Percentiles rank a stretch among this genome's conserved stretches.
Conservation (phyloP, 1,140 invertebrate genomes). For the Drosophila elegans region DNA sequence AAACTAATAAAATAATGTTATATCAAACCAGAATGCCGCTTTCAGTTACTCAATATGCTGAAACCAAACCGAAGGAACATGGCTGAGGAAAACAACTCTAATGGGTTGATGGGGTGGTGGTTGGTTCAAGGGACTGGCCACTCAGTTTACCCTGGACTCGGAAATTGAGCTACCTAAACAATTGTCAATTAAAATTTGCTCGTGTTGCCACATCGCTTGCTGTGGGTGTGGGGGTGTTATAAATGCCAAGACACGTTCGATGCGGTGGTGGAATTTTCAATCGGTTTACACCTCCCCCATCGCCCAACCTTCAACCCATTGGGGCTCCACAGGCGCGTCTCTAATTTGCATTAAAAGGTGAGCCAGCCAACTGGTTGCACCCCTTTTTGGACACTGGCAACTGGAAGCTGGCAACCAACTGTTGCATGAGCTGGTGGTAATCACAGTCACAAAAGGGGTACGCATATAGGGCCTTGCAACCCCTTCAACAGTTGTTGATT, state of each 20-base stretch:
- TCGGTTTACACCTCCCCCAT: slow-evolving; percentile 13
- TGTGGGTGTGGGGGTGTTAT: slow-evolving; percentile 14
- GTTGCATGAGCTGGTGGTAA: slow-evolving; percentile 37
- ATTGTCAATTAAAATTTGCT: slow-evolving; percentile 68
- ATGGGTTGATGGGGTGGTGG: background rate
- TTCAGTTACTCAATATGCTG: slow-evolving; percentile 1
- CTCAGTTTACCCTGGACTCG: slow-evolving; percentile 3
- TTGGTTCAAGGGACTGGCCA: slow-evolving; percentile 14
- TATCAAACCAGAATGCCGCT: slow-evolving; percentile 1
- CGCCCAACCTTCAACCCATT: background rate
- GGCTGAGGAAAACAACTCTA: slow-evolving; percentile 14
- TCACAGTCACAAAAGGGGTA: background rate
- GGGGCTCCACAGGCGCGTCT: slow-evolving; percentile 17
- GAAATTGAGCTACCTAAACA: slow-evolving; percentile 56
- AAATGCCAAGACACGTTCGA: slow-evolving; percentile 51
- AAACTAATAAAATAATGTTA: slow-evolving; percentile 44
- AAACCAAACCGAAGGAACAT: slow-evolving; percentile 42
- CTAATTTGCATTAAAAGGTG: slow-evolving; percentile 74
- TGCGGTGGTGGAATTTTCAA: slow-evolving; percentile 41
- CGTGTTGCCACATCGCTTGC: background rate
- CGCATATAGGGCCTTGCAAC: slow-evolving; percentile 28
- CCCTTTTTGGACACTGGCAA: slow-evolving; percentile 18
- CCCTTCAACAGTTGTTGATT: slow-evolving; percentile 55
- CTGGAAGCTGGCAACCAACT: slow-evolving; percentile 44
- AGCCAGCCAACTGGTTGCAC: slow-evolving; percentile 4